Percentiles rank a stretch among this genome's conserved stretches.
phyloP scores from a whole-genome alignment of 2,113 vertebrate genomes.

The Cinclus cinclus region DNA sequence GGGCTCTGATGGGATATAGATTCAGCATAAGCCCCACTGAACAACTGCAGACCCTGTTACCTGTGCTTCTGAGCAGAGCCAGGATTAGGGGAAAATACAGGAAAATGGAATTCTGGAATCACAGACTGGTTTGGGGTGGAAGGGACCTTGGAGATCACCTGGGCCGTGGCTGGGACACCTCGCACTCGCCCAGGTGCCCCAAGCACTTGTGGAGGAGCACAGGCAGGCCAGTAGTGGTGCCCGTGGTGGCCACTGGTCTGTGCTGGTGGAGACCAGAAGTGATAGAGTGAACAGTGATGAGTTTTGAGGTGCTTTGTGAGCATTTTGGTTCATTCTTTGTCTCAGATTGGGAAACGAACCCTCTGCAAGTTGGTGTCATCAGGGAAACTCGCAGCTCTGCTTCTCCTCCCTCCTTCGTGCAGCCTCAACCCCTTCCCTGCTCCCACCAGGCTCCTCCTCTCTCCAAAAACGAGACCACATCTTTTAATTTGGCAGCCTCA shows the following conservation, averaged over 20 bases:
- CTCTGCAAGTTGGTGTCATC: fast-evolving
- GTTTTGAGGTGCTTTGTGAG: background rate
- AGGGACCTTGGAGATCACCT: fast-evolving
- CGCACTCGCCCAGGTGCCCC: fast-evolving
- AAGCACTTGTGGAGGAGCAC: fast-evolving
- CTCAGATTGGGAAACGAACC: background rate
- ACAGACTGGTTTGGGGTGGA: background rate
- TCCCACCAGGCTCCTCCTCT: background rate
- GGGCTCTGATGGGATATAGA: background rate
- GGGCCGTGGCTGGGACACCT: background rate
- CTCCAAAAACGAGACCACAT: background rate
- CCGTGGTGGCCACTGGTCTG: fast-evolving
- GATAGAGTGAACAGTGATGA: fast-evolving
- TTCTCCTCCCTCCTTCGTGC: background rate
- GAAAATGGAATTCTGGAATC: background rate
- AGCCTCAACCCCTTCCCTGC: background rate
- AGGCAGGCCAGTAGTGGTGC: background rate
- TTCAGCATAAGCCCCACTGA: background rate
- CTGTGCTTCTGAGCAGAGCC: fast-evolving
- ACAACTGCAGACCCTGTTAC: fast-evolving
- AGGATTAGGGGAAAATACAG: background rate
- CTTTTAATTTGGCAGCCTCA: background rate
- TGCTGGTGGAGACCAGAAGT: fast-evolving
- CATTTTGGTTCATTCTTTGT: background rate
- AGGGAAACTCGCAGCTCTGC: background rate